Base-by-base conservation (phyloP, 2,113 vertebrate species). In the Petrocephalus microphthalmus region DNA sequence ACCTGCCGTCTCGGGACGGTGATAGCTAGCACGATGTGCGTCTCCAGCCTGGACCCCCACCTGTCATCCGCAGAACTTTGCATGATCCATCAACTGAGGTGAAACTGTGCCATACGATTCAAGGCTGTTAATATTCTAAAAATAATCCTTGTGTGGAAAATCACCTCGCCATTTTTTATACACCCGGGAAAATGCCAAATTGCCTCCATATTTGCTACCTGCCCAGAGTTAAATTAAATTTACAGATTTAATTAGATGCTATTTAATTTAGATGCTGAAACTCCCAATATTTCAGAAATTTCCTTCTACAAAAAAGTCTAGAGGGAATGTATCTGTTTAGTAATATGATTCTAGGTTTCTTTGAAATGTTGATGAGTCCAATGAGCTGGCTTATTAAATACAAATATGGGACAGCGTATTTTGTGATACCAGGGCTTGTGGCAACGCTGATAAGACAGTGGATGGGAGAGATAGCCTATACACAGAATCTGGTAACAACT, bases 171-270 rank as follows among this genome's bases (percentile, higher is more conserved):
- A n/a, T 84, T 17, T 84, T 84, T 84, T 78, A 78, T 78, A 78
- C 71, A 78, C 29, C 33, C 37, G 33, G 71, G 33, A 78, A 33
- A 78, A 37, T 78, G 71, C 71, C 71, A 78, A 6, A 42, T 78
- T 78, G 33, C 71, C 71, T 78, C 71, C 33, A 42, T 78, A 78
- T 78, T 78, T 78, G 71, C 15, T 78, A 78, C 29, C 33, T 78
- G 29, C 67, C 33, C 67, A 74, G 64, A 74, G 71, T 78, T 78
- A 78, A 78, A 78, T 78, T 78, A 78, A 78, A 78, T 78, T 78
- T 78, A 78, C 29, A 17, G 37, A 42, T 78, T 78, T 78, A 42
- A 37, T 67, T 67, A 67, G 60, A 67, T 67, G 60, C 60, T 67
- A 67, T 67, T 67, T 67, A 67, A 67, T 67, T 67, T 67, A 67